phyloP scores from a whole-genome alignment of 2,888 invertebrate species.

The Drosophila anomalata region DNA sequence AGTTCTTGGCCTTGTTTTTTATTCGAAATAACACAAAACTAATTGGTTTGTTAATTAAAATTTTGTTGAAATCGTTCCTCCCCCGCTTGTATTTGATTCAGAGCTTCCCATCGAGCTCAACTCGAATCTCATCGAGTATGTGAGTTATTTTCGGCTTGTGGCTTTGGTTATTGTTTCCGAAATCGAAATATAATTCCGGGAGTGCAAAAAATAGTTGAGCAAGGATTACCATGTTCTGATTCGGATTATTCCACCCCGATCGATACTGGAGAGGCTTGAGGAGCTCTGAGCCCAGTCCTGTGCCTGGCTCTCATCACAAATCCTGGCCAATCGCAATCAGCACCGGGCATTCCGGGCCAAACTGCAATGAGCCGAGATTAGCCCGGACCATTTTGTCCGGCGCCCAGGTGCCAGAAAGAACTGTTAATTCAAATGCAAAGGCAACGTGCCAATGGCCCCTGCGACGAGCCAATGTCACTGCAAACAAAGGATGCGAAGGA shows the following conservation, averaged over 20 bases:
- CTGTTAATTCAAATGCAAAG: slow-evolving; percentile 79
- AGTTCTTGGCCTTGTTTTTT: slow-evolving; percentile 5
- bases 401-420: slow-evolving; percentile 53
- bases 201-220: background rate
- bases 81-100: slow-evolving; percentile 36
- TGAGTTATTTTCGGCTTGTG: slow-evolving; percentile 11
- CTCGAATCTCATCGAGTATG: slow-evolving; percentile 2
- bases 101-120: background rate
- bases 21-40: slow-evolving; percentile 65
- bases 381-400: slow-evolving; percentile 43
- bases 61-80: slow-evolving; percentile 52
- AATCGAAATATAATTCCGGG: background rate
- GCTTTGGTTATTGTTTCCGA: background rate
- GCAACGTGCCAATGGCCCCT: slow-evolving; percentile 72
- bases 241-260: slow-evolving; percentile 11
- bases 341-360: slow-evolving; percentile 40
- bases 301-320: background rate
- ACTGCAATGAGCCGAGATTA: slow-evolving; percentile 73
- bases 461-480: slow-evolving; percentile 70
- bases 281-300: background rate
- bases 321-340: slow-evolving; percentile 31
- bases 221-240: background rate
- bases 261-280: background rate
- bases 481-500: slow-evolving; percentile 50
- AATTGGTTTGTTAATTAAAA: slow-evolving; percentile 79